Percentiles rank a stretch among this genome's conserved stretches.
These are phyloP conservation scores for Xiphophorus hellerii DNA, from an alignment of 2,113 vertebrate species.

Conservation along the genomic window DNA sequence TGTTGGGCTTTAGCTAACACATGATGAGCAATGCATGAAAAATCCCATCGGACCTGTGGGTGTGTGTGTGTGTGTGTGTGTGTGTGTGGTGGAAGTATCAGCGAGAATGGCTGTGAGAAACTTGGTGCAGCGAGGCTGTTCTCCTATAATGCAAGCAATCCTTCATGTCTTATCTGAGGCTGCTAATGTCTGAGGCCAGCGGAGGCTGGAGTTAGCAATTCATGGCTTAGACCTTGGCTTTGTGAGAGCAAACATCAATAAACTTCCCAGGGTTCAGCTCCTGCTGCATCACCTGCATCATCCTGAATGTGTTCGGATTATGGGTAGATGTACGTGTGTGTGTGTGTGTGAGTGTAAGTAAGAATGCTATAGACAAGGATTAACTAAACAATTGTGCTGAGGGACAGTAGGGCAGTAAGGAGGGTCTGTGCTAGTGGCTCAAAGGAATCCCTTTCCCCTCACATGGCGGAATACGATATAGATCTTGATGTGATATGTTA, in stretches of 20 bases:
- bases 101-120: constrained; percentile 2
- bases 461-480: background rate
- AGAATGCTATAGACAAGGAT: constrained; percentile 30
- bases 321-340: constrained; percentile 20
- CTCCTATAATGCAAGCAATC: constrained; percentile 80
- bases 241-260: constrained; percentile 87
- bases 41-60: constrained; percentile 7
- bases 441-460: constrained; percentile 20
- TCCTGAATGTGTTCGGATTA: constrained; percentile 27
- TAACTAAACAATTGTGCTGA: constrained; percentile 41
- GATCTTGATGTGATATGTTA: background rate
- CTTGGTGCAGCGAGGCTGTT: constrained; percentile 52
- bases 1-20: constrained; percentile 12
- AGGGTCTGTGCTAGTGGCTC: constrained; percentile 17
- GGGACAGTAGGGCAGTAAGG: constrained; percentile 44
- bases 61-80: constrained; percentile 1
- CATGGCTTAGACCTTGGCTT: constrained; percentile 85
- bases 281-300: constrained; percentile 70
- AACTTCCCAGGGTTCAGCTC: constrained; percentile 72
- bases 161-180: constrained; percentile 84
- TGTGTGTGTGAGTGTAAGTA: background rate
- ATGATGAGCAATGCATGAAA: background rate
- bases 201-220: constrained; percentile 82
- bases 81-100: constrained; percentile 16
- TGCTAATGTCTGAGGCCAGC: constrained; percentile 82